phyloP scores from a whole-genome alignment of 2,113 vertebrate genomes.

The Ptychochromis oligacanthus region DNA sequence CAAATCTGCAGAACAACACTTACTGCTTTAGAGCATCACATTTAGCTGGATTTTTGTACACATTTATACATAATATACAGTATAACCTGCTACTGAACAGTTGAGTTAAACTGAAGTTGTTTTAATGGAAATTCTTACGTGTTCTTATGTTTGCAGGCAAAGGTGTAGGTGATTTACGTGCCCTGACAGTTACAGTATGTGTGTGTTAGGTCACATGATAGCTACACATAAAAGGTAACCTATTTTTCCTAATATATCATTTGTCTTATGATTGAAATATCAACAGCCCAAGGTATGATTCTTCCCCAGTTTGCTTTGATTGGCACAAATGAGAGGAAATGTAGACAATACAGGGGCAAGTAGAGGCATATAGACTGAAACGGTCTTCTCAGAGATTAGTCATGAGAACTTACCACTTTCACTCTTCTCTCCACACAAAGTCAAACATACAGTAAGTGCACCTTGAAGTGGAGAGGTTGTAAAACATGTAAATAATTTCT shows the following conservation, averaged over 20 bases:
- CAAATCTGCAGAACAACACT: conserved; percentile 29
- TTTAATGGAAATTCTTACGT: neutral
- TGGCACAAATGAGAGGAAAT: conserved; percentile 55
- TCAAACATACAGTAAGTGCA: conserved; percentile 9
- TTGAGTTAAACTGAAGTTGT: neutral
- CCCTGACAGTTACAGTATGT: conserved; percentile 26
- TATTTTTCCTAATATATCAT: conserved; percentile 44
- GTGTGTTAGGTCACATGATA: conserved; percentile 45
- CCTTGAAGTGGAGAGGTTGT: conserved; percentile 21
- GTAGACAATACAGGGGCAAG: conserved; percentile 51
- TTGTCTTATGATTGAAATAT: conserved; percentile 53
- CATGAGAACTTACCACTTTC: conserved; percentile 36
- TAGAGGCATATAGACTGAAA: conserved; percentile 47
- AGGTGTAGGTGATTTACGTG: conserved; percentile 26
- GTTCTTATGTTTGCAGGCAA: neutral
- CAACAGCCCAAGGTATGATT: conserved; percentile 46
- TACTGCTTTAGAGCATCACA: neutral
- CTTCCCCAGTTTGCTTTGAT: conserved; percentile 50
- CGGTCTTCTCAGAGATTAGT: conserved; percentile 31
- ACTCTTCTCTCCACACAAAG: conserved; percentile 19
- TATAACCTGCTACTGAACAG: neutral
- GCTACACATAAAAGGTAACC: conserved; percentile 23
- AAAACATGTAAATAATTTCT: neutral
- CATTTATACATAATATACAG: neutral
- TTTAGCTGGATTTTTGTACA: neutral